Percentiles rank a stretch among this genome's conserved stretches.
These are phyloP conservation scores for Pachyramphus minor DNA, from an alignment of 2,113 vertebrate genomes.

Conservation along the genomic window DNA sequence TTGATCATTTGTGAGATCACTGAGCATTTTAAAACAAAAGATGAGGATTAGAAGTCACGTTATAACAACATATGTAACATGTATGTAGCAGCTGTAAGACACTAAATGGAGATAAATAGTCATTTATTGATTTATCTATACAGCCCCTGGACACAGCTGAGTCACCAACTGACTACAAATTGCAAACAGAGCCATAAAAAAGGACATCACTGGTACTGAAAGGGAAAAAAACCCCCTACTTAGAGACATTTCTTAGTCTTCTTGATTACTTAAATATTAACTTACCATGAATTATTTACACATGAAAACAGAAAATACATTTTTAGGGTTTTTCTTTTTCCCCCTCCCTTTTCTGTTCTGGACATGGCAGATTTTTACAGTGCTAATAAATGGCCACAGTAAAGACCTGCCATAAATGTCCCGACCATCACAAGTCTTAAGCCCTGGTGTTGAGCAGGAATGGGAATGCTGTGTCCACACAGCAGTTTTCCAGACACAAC, in stretches of 20 bases:
- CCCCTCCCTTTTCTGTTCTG: background rate
- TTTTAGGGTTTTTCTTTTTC: background rate
- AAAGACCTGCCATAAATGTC: background rate
- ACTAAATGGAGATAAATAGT: slow-evolving; percentile 16
- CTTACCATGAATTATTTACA: background rate
- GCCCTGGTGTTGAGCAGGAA: background rate
- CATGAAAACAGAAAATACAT: background rate
- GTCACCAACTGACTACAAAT: background rate
- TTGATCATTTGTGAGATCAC: background rate
- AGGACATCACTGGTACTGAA: background rate
- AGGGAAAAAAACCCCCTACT: background rate
- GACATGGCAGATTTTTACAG: background rate
- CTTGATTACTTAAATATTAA: background rate
- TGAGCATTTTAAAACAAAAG: background rate
- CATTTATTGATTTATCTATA: background rate
- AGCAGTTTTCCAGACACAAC: background rate
- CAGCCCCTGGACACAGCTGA: background rate
- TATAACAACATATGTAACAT: background rate
- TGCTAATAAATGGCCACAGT: background rate
- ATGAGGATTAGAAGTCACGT: background rate
- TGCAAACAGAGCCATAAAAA: background rate
- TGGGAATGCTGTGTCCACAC: background rate
- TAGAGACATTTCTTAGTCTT: background rate
- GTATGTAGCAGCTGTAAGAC: background rate
- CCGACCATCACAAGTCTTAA: background rate